Evolutionary conservation across 2,888 invertebrate genomes (phyloP).

Genomic region (Molorchus minor): DNA sequence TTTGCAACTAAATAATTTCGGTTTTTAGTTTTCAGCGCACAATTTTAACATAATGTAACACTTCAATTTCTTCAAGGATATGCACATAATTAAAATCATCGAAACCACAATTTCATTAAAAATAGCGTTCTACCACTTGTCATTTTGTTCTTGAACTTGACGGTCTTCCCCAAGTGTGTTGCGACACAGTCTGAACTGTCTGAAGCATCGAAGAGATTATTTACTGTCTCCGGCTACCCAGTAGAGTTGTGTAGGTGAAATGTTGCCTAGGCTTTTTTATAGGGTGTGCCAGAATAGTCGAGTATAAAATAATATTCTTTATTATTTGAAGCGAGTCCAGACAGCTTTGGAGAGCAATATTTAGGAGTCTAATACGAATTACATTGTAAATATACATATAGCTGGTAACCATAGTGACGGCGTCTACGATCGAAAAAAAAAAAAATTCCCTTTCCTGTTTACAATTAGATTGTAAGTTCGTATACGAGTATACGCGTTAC

Average conservation of each 20-base stretch:
- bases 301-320: no score
- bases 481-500: no score
- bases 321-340: no score
- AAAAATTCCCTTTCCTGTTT: no score
- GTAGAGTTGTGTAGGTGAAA: constrained; percentile 33
- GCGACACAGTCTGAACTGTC: constrained; percentile 24
- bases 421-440: no score
- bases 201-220: constrained; percentile 35
- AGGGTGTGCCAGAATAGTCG: constrained; percentile 29
- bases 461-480: no score
- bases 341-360: no score
- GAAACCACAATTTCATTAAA: not conserved
- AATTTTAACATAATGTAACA: constrained; percentile 52
- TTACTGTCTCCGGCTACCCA: constrained; percentile 33
- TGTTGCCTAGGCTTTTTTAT: constrained; percentile 20
- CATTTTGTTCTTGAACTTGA: constrained; percentile 47
- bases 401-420: no score
- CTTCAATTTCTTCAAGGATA: constrained; percentile 46
- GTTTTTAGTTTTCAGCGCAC: constrained; percentile 26
- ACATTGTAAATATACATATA: no score
- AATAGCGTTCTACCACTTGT: not conserved
- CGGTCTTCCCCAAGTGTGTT: constrained; percentile 28
- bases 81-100: constrained; percentile 42
- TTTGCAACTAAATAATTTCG: no score
- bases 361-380: no score